Evolutionary conservation across 2,797 vertebrate species (phyloP), one percentile per base, ranked within the genome.

Genomic region (Zenarchopterus dispar): DNA sequence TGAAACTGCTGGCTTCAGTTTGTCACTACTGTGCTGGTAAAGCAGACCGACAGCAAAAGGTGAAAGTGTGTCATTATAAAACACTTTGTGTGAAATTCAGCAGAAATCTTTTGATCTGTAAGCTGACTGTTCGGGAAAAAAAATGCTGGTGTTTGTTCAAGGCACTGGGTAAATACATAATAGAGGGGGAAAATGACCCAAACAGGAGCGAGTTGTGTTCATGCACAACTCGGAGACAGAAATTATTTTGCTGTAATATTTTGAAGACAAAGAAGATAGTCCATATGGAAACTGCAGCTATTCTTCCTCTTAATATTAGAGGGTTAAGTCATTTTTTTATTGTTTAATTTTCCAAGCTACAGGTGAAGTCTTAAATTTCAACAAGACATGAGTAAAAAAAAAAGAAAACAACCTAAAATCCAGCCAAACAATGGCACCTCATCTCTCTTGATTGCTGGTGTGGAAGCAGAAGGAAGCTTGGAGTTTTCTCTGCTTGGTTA

Each of bases 1-100:
- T 51, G 67, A 78, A 86, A 64, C 78, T 59, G 33, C 63, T 54
- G 67, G 70, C 49, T 73, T 67, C 28, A 59, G 58, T 75, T 47
- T 53, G 62, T 67, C 13, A 2, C 62, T 71, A 59, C 67, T 61
- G 68, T 63, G 21, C 75, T 57, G 33, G 43, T 36, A 47, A 28
- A 16, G 39, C 41, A 54, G 50, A 55, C 6, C 63, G 43, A 51
- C 60, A 55, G 56, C 54, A 24, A 69, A 67, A 56, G 10, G 11
- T 28, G 11, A 22, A 19, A 31, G 8, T 16, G 6, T 21, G 13
- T 8, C n/a, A n/a, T 17, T 51, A 11, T 45, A 22, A 50, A 8
- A 45, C n/a, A 11, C 18, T 23, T 36, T 52, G 19, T 36, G 19
- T 23, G 11, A 22, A n/a, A 57, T 23, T 57, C 5, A 24, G 41